Evolutionary conservation across 2,888 invertebrate genomes (phyloP).

Genomic region (Oeneis ivallda): DNA sequence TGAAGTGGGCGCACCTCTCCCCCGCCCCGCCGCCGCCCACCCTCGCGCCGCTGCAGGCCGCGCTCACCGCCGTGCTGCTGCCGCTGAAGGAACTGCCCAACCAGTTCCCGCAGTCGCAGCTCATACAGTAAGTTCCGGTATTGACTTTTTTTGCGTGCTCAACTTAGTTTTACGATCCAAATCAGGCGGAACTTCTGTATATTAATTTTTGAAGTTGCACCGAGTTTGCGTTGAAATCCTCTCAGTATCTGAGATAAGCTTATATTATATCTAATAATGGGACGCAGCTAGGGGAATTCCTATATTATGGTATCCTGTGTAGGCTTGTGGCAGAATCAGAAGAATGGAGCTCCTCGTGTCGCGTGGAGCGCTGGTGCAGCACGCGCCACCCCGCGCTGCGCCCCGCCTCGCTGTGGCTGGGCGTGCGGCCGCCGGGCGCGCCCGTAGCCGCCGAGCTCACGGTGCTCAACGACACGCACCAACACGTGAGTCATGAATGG

Average conservation of each 20-base stretch:
- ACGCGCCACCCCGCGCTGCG: conserved; percentile 50
- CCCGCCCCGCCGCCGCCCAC: conserved; percentile 35
- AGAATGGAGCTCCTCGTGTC: conserved; percentile 50
- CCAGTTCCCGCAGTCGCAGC: conserved; percentile 46
- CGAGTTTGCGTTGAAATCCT: too few relatives aligned
- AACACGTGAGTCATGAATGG: conserved; percentile 54
- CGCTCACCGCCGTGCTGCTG: conserved; percentile 38
- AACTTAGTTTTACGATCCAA: too few relatives aligned
- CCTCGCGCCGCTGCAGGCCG: conserved; percentile 40
- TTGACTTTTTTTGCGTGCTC: too few relatives aligned
- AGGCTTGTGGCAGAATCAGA: conserved; percentile 20
- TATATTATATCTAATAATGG: too few relatives aligned
- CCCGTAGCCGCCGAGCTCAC: conserved; percentile 42
- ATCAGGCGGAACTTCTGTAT: too few relatives aligned
- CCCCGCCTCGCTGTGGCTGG: conserved; percentile 52
- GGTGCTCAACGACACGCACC: conserved; percentile 57
- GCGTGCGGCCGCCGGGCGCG: conserved; percentile 52
- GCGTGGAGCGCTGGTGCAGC: conserved; percentile 44
- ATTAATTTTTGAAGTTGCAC: too few relatives aligned
- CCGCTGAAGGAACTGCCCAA: conserved; percentile 48
- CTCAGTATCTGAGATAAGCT: too few relatives aligned
- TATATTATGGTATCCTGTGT: background rate
- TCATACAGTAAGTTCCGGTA: conserved; percentile 52
- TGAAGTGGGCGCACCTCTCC: conserved; percentile 40
- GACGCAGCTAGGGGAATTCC: too few relatives aligned